Base-by-base conservation (phyloP, 2,113 vertebrate species). In the Porphyrio hochstetteri region DNA sequence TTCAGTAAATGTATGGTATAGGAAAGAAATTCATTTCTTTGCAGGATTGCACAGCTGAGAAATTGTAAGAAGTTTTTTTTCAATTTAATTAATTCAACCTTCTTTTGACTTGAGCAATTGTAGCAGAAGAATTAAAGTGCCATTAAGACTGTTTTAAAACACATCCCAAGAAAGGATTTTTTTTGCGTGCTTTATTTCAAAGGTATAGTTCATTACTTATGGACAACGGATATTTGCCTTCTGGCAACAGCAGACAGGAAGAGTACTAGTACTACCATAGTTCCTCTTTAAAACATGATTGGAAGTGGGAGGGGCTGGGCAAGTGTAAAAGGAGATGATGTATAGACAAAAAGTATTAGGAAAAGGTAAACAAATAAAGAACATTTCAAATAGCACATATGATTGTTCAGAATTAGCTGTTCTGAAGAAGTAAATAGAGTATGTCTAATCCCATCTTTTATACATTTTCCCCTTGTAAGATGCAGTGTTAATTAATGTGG, bases 161-260 rank as follows among this genome's bases (percentile, higher is more conserved):
- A 36, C 27, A 50, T 86, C 23, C 28, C 20, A 90, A 60, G 15
- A 65, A 84, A 71, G 31, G 23, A n/a, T 40, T 57, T 84, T 57
- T 84, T 91, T 96, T 86, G 8, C 3, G 12, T 65, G 18, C 61
- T 91, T 40, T 80, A 16, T 91, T 93, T 93, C 63, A 84, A 81
- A 93, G 25, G 20, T 55, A 46, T 14, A 77, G 53, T 78, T 78
- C 23, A 46, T 77, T 95, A 61, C 48, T 94, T 44, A 52, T 36
- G 38, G 71, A 65, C 57, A 68, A 40, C 84, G 95, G 92, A 44
- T 38, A 95, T 72, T 93, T 96, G 19, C 48, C 60, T 85, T 40
- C 88, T 86, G 48, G 33, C 67, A 91, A 86, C 10, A 86, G 23
- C 16, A 76, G 63, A 21, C 50, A 59, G 20, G 24, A 36, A 90